A percentile compares a stretch with the other conserved stretches of the same genome.
phyloP scores from a whole-genome alignment of 92 coral and sea anemone genomes.

The Actinostola sp. region DNA sequence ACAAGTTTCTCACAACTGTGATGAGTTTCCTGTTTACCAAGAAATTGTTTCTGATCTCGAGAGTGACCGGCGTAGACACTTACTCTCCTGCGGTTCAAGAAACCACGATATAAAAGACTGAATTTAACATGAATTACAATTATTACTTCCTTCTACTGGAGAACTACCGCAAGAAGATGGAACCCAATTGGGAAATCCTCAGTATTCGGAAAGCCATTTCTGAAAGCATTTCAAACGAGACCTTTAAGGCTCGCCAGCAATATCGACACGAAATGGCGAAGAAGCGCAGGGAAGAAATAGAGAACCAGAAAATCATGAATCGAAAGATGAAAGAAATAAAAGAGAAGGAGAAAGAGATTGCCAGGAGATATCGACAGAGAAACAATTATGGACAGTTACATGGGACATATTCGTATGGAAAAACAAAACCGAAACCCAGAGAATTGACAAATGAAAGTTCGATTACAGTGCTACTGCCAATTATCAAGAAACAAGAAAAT shows the following conservation, averaged over 20 bases:
- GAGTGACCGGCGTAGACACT: neutral
- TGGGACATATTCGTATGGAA: neutral
- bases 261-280: constrained; percentile 63
- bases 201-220: constrained; percentile 59
- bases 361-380: constrained; percentile 40
- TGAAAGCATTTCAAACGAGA: constrained; percentile 54
- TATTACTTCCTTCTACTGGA: constrained; percentile 60
- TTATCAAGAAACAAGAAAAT: constrained; percentile 12
- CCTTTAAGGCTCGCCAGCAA: constrained; percentile 47
- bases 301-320: constrained; percentile 44
- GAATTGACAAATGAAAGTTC: neutral
- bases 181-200: constrained; percentile 27
- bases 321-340: constrained; percentile 51
- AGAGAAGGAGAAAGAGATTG: constrained; percentile 59
- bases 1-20: too few relatives aligned
- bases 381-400: constrained; percentile 1
- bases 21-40: too few relatives aligned
- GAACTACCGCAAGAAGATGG: constrained; percentile 59
- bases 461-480: constrained; percentile 18
- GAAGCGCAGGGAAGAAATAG: constrained; percentile 58
- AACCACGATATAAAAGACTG: neutral
- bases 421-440: neutral
- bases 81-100: neutral
- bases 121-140: constrained; percentile 54
- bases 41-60: too few relatives aligned